These are phyloP conservation scores for Nyctibius bracteatus DNA, from an alignment of 2,113 vertebrate genomes.

Conservation along the genomic window DNA sequence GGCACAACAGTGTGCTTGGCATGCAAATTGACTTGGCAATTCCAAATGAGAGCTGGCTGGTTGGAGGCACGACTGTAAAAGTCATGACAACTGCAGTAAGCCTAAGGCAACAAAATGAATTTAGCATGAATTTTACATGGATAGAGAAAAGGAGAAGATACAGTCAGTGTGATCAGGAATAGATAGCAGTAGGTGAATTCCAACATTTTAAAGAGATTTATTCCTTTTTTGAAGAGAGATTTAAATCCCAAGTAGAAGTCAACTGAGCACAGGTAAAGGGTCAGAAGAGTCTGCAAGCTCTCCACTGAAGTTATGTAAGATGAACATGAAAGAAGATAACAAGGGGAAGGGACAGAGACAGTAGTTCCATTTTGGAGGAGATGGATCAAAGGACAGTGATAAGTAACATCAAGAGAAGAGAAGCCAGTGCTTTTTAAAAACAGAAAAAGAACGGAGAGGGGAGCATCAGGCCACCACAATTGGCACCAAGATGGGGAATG, in stretches of 20 bases:
- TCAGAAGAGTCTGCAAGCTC: not conserved
- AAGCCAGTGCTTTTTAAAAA: not conserved
- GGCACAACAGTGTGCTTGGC: not conserved
- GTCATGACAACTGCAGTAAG: not conserved
- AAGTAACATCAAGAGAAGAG: not conserved
- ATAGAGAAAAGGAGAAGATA: not conserved
- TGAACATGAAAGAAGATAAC: not conserved
- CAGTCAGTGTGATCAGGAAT: not conserved
- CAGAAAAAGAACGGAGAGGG: not conserved
- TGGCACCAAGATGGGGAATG: not conserved
- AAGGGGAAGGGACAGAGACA: not conserved
- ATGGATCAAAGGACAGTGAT: not conserved
- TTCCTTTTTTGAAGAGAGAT: not conserved
- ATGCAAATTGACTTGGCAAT: not conserved
- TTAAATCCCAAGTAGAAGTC: not conserved
- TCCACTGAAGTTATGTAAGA: rapidly evolving
- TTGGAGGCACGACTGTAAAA: not conserved
- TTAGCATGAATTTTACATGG: not conserved
- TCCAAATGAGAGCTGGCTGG: not conserved
- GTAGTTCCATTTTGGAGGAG: not conserved
- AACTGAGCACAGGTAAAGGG: not conserved
- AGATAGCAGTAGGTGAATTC: not conserved
- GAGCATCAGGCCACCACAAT: not conserved
- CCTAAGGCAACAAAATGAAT: not conserved
- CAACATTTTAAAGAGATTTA: not conserved